Percentiles rank a stretch among this genome's conserved stretches.
phyloP scores from a whole-genome alignment of 35 echinoderm and acorn worm species.

The Amphiura filiformis region DNA sequence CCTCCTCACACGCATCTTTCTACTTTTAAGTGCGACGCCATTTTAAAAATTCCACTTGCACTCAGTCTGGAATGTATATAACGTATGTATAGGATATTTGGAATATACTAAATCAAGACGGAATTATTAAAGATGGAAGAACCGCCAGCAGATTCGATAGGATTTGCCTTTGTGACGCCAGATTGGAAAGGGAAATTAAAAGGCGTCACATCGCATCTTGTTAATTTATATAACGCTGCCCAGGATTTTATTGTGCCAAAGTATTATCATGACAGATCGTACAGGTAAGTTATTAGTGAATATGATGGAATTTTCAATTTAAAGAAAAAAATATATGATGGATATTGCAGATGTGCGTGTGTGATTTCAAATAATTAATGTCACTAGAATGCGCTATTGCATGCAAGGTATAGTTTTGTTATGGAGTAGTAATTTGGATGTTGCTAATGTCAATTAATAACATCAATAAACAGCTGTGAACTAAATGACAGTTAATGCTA shows the following conservation, averaged over 20 bases:
- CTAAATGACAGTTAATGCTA: too few species aligned
- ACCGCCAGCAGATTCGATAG: conserved; percentile 52
- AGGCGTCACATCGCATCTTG: conserved; percentile 42
- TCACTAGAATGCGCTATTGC: too few species aligned
- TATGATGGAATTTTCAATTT: too few species aligned
- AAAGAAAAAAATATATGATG: too few species aligned
- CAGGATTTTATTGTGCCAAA: conserved; percentile 88
- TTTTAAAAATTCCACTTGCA: background rate
- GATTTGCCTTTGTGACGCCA: conserved; percentile 67
- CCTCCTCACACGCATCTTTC: background rate
- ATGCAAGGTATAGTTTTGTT: too few species aligned
- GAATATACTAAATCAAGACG: background rate
- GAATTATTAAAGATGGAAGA: background rate
- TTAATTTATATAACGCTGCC: conserved; percentile 60
- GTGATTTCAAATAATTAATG: too few species aligned
- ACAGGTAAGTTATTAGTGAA: conserved; percentile 78
- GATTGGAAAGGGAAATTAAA: conserved; percentile 78
- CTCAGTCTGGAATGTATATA: too few species aligned
- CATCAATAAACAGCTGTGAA: too few species aligned
- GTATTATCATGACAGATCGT: conserved; percentile 84
- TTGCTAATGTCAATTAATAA: too few species aligned
- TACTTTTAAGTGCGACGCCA: background rate
- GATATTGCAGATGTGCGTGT: too few species aligned
- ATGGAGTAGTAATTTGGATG: too few species aligned
- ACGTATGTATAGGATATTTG: background rate